Base-by-base conservation (phyloP, 2,888 invertebrate genomes). In the Eueremaeus valkanovi region DNA sequence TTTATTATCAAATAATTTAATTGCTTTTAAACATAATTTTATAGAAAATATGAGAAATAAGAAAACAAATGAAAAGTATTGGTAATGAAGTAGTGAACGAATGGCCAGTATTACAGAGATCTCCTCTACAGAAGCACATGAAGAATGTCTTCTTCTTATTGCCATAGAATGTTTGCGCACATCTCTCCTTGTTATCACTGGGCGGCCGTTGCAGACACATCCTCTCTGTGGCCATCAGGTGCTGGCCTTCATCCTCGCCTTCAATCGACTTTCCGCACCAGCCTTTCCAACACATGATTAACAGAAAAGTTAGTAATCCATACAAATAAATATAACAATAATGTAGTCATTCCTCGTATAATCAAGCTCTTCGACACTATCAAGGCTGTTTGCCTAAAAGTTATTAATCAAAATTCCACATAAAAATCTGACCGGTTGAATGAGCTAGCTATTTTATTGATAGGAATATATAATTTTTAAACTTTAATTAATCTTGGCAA, bases 251-350 rank as follows among this genome's bases (percentile, higher is more conserved):
- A 82, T 89, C 89, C 82, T 90, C 89, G 79, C 85, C 85, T 83
- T 94, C 93, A 49, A 92, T 88, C 73, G 93, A 89, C 86, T 95
- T 95, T 31, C 91, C 92, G 82, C 95, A 95, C 95, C 95, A 95
- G 51, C 93, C 58, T 58, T 58, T 58, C 36, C 36, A n/a, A 36
- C 36, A 36, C 5, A 8, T 36, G 11, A 36, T 8, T 36, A 36
- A 36, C 6, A 11, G 21, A 9, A n/a, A n/a, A n/a, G n/a, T n/a
- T n/a, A n/a, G n/a, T n/a, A n/a, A n/a, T n/a, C n/a, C n/a, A n/a
- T n/a, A n/a, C n/a, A n/a, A n/a, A n/a, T n/a, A n/a, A n/a, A n/a
- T n/a, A n/a, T n/a, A n/a, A n/a, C n/a, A n/a, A n/a, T n/a, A n/a
- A n/a, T n/a, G n/a, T n/a, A n/a, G n/a, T n/a, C n/a, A n/a, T n/a